Evolutionary conservation across 2,113 vertebrate genomes (phyloP).

Genomic region (Ictalurus furcatus): DNA sequence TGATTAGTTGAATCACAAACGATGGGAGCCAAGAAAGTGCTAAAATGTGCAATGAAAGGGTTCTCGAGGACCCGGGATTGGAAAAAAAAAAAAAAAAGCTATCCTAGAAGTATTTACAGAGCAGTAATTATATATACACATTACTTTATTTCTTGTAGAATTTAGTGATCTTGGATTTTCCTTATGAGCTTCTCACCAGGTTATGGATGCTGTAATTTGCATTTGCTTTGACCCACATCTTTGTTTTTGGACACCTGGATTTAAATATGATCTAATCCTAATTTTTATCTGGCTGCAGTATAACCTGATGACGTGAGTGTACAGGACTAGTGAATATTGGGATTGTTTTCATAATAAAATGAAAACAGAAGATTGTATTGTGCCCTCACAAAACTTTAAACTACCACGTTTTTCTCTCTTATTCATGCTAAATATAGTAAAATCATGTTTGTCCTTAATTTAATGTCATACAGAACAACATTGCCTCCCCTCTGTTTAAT

Average conservation of each 20-base stretch:
- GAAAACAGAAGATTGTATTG: not conserved
- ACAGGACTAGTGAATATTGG: not conserved
- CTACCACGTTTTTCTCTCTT: not conserved
- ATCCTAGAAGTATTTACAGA: not conserved
- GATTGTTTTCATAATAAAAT: not conserved
- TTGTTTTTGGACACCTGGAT: not conserved
- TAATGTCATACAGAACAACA: not conserved
- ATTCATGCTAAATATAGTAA: not conserved
- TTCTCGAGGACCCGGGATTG: not conserved
- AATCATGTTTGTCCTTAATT: not conserved
- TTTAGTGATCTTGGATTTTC: not conserved
- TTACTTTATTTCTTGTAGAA: not conserved
- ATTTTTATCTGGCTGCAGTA: not conserved
- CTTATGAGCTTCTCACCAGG: not conserved
- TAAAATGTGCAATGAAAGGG: not conserved
- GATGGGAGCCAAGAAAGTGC: not conserved
- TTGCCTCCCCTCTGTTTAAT: not conserved
- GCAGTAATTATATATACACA: not conserved
- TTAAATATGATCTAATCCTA: conserved; percentile 9
- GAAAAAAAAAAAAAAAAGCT: not conserved
- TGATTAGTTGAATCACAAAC: not conserved
- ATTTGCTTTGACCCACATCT: not conserved
- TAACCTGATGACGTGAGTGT: not conserved
- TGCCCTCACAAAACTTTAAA: not conserved
- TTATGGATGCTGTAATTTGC: not conserved